These are phyloP conservation scores for Forficula auricularia DNA, from an alignment of 1,140 invertebrate species.

Conservation along the genomic window DNA sequence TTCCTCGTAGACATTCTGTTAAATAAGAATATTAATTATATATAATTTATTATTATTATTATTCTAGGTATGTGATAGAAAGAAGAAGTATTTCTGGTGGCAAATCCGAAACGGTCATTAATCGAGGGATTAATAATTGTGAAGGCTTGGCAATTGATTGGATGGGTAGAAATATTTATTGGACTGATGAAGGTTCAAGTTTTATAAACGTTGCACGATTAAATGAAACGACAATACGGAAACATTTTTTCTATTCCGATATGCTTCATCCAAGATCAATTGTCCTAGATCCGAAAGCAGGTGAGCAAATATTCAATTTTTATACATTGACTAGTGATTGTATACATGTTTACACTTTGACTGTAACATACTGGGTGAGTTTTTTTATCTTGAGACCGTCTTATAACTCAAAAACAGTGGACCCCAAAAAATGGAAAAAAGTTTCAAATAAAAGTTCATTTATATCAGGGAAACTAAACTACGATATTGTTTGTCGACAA, in stretches of 20 bases:
- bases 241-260: slow-evolving; percentile 33
- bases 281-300: slow-evolving; percentile 42
- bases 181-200: slow-evolving; percentile 48
- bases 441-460: too few species aligned
- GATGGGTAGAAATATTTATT: slow-evolving; percentile 64
- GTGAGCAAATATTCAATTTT: slow-evolving; percentile 22
- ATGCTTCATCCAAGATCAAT: slow-evolving; percentile 43
- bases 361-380: too few species aligned
- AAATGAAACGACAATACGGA: slow-evolving; percentile 29
- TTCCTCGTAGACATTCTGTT: too few species aligned
- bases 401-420: too few species aligned
- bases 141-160: slow-evolving; percentile 61
- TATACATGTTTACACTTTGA: too few species aligned
- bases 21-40: background rate
- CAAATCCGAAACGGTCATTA: slow-evolving; percentile 24
- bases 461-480: too few species aligned
- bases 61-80: slow-evolving; percentile 28
- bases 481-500: too few species aligned
- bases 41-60: background rate
- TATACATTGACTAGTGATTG: slow-evolving; percentile 28
- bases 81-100: slow-evolving; percentile 26
- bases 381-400: too few species aligned
- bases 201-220: slow-evolving; percentile 42
- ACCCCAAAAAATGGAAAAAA: too few species aligned
- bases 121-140: slow-evolving; percentile 33